These are phyloP conservation scores for Harmothoe impar DNA, from an alignment of 2,888 invertebrate genomes.

Conservation along the genomic window DNA sequence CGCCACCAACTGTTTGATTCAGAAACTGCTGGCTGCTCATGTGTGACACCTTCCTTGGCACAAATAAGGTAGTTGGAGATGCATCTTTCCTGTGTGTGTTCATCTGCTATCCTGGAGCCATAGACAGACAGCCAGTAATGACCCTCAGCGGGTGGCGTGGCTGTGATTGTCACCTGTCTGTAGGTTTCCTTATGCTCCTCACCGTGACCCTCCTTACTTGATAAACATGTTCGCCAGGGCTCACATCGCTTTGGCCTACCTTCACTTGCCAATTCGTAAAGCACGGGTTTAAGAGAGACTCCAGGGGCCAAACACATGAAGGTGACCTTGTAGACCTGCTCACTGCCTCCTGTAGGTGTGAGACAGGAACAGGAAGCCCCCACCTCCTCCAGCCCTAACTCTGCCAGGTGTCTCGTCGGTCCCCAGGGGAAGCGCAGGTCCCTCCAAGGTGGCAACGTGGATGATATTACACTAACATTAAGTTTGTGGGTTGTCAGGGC, in stretches of 20 bases:
- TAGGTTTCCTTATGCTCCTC: background rate
- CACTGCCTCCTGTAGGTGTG: background rate
- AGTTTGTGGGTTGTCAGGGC: constrained; percentile 19
- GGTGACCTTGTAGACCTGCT: background rate
- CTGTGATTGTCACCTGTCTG: background rate
- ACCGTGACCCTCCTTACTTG: background rate
- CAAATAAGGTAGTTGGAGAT: constrained; percentile 33
- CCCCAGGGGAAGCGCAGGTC: constrained; percentile 41
- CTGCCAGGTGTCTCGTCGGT: constrained; percentile 15
- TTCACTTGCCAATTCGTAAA: background rate
- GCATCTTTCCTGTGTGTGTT: background rate
- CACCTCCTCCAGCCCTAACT: constrained; percentile 12
- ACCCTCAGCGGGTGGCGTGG: background rate
- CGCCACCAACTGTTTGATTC: background rate
- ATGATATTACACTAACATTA: background rate
- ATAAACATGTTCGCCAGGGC: background rate
- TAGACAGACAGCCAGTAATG: constrained; percentile 43
- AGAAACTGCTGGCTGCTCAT: background rate
- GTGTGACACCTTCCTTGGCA: background rate
- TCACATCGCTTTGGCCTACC: background rate
- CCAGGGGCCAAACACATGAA: background rate
- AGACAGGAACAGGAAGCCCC: constrained; percentile 32
- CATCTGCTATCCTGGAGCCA: background rate
- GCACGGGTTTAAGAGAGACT: background rate
- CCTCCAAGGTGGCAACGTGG: background rate